These are phyloP conservation scores for Mnemiopsis leidyi DNA, from an alignment of 37 sponge, comb jelly and placozoan genomes.

Conservation along the genomic window DNA sequence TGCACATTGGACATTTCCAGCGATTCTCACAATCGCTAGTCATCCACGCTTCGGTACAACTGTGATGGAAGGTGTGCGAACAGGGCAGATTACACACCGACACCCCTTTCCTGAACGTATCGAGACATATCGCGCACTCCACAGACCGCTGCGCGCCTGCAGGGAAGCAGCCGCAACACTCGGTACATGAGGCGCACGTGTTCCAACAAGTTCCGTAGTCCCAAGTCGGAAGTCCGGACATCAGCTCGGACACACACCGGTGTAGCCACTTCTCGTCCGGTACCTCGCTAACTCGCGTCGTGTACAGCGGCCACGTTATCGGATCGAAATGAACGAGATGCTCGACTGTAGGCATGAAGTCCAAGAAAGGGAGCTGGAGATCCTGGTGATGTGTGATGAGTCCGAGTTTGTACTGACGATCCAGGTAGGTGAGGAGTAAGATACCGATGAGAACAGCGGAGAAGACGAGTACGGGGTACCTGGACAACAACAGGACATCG, in stretches of 20 bases:
- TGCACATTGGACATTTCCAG: conserved; percentile 59
- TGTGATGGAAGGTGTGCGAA: conserved; percentile 52
- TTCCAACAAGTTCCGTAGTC: neutral
- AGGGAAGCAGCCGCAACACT: neutral
- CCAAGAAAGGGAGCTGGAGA: conserved; percentile 57
- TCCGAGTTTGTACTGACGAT: conserved; percentile 25
- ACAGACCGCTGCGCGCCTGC: neutral
- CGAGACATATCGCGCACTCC: conserved; percentile 64
- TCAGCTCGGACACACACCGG: conserved; percentile 53
- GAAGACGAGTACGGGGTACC: neutral
- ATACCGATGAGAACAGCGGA: neutral
- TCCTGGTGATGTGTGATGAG: conserved; percentile 28
- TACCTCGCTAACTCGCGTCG: conserved; percentile 37
- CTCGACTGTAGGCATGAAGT: conserved; percentile 66
- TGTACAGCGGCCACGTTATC: conserved; percentile 63
- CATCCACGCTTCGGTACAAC: conserved; percentile 55
- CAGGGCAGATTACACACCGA: neutral
- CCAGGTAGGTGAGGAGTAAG: neutral
- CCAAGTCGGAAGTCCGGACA: neutral
- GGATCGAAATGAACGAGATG: conserved; percentile 57
- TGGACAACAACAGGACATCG: neutral
- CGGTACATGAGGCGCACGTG: neutral
- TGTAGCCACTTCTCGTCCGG: conserved; percentile 65
- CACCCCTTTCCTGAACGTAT: neutral
- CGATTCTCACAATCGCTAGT: conserved; percentile 54